Conservation (phyloP, 2,113 vertebrate species). For the Mesocricetus auratus region DNA sequence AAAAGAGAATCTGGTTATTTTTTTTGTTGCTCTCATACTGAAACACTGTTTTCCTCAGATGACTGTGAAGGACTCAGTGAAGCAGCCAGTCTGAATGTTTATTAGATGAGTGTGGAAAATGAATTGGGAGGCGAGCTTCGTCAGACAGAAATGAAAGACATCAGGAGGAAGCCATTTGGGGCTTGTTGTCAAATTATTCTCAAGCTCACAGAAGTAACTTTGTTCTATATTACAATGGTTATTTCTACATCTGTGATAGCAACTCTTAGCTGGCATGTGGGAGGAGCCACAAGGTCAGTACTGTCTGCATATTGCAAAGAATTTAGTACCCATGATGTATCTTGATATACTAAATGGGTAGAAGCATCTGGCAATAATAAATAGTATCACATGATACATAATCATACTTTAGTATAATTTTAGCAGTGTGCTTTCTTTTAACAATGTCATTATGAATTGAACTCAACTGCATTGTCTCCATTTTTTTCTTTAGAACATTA, state of each 20-base stretch:
- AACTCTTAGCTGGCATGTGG: neutral
- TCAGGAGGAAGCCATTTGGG: neutral
- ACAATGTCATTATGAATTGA: slow-evolving; percentile 53
- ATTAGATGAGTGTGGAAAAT: neutral
- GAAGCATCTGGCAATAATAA: slow-evolving; percentile 45
- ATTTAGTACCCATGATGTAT: slow-evolving; percentile 5
- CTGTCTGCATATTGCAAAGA: neutral
- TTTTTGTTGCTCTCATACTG: neutral
- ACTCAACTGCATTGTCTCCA: neutral
- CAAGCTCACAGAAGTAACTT: neutral
- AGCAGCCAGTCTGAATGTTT: neutral
- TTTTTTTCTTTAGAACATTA: slow-evolving; percentile 59
- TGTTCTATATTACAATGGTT: neutral
- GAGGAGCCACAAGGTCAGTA: neutral
- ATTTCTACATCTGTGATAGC: neutral
- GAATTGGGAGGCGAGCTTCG: neutral
- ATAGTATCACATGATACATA: slow-evolving; percentile 34
- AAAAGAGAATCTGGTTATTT: neutral
- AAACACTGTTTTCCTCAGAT: slow-evolving; percentile 3
- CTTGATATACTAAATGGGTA: neutral
- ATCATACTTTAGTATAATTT: slow-evolving; percentile 55
- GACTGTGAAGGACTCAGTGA: neutral
- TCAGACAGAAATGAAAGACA: neutral
- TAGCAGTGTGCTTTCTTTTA: slow-evolving; percentile 52
- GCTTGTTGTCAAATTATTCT: neutral